A percentile compares a stretch with the other conserved stretches of the same genome.
These are phyloP conservation scores for Nomada ruficornis DNA, from an alignment of 2,888 invertebrate species.

Conservation along the genomic window DNA sequence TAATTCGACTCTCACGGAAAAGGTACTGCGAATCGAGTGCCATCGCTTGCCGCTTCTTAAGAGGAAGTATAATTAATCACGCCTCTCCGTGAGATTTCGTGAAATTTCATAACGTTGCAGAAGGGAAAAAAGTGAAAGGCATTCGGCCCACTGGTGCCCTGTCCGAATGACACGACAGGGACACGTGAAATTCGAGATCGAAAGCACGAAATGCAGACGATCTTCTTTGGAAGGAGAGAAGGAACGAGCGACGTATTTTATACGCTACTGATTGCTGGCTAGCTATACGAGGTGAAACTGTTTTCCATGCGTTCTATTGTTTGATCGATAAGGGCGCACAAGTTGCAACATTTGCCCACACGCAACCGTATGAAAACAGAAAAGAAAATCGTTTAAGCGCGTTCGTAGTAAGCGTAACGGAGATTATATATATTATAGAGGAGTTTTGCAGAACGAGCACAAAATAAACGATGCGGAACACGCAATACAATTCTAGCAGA, in stretches of 20 bases:
- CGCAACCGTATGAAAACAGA: too few species aligned
- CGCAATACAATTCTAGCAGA: background rate
- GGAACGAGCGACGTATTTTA: background rate
- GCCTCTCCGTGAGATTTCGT: slow-evolving; percentile 7
- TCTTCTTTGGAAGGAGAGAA: background rate
- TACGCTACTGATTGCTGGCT: background rate
- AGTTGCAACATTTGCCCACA: too few species aligned
- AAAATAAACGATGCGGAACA: background rate
- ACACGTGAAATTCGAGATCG: slow-evolving; percentile 20
- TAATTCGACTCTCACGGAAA: background rate
- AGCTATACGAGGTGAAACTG: too few species aligned
- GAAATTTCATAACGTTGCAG: slow-evolving; percentile 23
- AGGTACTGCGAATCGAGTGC: background rate
- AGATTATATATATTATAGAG: too few species aligned
- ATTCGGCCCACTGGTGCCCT: background rate
- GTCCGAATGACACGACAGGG: background rate
- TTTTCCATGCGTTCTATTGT: too few species aligned
- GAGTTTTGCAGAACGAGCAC: too few species aligned
- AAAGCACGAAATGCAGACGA: slow-evolving; percentile 9
- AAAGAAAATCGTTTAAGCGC: too few species aligned
- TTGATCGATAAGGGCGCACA: too few species aligned
- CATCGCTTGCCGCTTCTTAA: background rate
- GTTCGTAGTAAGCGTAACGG: too few species aligned
- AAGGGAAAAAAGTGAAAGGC: slow-evolving; percentile 53
- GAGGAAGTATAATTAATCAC: slow-evolving; percentile 10